Evolutionary conservation across 2,113 vertebrate species (phyloP).

Genomic region (Irena cyanogastra): DNA sequence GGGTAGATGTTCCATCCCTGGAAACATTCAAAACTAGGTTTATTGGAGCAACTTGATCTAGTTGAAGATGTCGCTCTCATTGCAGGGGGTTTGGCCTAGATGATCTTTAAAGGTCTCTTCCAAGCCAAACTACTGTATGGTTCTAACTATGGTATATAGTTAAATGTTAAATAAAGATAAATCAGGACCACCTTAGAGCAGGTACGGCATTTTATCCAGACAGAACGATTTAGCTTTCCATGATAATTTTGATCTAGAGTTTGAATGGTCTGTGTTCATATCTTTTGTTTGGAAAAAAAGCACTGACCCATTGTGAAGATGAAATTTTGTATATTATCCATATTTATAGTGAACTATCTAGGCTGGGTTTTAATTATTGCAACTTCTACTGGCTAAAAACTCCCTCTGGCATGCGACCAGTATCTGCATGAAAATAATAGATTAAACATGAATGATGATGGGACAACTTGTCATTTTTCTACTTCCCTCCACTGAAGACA

Average conservation of each 20-base stretch:
- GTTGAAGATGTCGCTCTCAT: not conserved
- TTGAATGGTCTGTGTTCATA: not conserved
- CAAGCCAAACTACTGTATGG: not conserved
- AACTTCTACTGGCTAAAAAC: not conserved
- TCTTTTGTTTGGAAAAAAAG: not conserved
- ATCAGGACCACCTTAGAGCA: not conserved
- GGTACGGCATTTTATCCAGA: not conserved
- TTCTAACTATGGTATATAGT: not conserved
- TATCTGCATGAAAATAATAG: not conserved
- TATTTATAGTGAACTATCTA: not conserved
- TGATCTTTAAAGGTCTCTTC: not conserved
- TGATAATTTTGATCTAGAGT: not conserved
- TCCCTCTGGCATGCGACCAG: not conserved
- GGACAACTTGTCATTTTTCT: not conserved
- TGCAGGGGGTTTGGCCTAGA: not conserved
- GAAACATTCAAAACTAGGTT: not conserved
- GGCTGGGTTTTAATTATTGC: not conserved
- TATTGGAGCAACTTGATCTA: not conserved
- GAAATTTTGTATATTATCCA: not conserved
- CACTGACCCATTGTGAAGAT: not conserved
- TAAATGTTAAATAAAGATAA: not conserved
- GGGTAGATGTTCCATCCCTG: no score
- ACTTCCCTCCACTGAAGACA: not conserved
- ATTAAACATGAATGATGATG: not conserved
- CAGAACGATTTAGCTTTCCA: not conserved